phyloP scores from a whole-genome alignment of 2,888 invertebrate genomes.

The Lithophane semibrunnea region DNA sequence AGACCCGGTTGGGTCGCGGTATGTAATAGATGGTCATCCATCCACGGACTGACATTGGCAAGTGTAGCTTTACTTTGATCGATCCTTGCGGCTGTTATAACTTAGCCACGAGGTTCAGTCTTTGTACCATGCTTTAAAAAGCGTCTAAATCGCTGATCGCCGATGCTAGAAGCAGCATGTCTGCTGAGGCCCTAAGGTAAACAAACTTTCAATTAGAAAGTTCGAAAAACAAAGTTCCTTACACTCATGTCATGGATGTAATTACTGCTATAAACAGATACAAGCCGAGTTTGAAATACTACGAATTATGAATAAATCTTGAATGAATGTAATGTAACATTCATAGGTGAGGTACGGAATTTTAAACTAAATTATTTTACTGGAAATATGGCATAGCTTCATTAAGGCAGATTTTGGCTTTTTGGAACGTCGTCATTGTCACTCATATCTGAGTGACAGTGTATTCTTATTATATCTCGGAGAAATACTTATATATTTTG shows the following conservation, averaged over 20 bases:
- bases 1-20: no score
- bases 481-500: background rate
- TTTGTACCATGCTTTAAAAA: background rate
- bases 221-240: background rate
- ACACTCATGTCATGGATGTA: background rate
- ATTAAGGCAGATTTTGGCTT: background rate
- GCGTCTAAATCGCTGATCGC: background rate
- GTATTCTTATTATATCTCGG: no score
- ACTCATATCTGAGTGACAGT: background rate
- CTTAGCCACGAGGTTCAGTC: background rate
- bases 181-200: background rate
- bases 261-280: background rate
- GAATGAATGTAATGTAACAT: background rate
- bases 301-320: background rate
- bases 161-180: background rate
- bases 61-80: background rate
- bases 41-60: no score
- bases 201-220: background rate
- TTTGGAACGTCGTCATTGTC: background rate
- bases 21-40: no score
- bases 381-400: background rate
- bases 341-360: background rate
- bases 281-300: background rate
- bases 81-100: background rate
- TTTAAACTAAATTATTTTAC: background rate